Evolutionary conservation across 1,140 invertebrate genomes (phyloP).

Genomic region (Anadara kagoshimensis): DNA sequence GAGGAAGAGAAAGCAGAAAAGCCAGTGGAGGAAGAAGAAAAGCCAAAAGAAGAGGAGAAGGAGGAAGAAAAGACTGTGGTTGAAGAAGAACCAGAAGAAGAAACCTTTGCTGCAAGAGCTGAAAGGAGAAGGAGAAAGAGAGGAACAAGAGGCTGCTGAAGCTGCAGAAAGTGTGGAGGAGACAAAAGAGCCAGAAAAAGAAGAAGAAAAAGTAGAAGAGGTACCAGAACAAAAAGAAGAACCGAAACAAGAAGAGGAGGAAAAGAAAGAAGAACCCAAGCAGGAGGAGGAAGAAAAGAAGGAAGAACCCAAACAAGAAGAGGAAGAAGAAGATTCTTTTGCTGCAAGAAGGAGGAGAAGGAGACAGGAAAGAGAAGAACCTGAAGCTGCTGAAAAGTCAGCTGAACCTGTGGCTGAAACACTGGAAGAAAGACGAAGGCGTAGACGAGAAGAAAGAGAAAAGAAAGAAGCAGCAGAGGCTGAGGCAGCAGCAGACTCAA

Average conservation of each 20-base stretch:
- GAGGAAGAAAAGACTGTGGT: no score
- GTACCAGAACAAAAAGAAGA: constrained; percentile 14
- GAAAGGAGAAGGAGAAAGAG: neutral
- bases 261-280: no score
- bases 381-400: neutral
- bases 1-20: no score
- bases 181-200: constrained; percentile 10
- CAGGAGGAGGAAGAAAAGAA: no score
- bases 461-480: constrained; percentile 6
- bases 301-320: no score
- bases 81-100: constrained; percentile 21
- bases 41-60: constrained; percentile 14
- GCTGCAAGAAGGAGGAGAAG: constrained; percentile 23
- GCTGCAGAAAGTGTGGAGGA: constrained; percentile 18
- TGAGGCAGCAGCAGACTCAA: constrained; percentile 4
- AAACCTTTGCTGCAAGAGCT: constrained; percentile 9
- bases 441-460: constrained; percentile 4
- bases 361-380: constrained; percentile 17
- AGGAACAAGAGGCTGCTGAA: constrained; percentile 12
- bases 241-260: no score
- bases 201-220: constrained; percentile 32
- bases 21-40: constrained; percentile 4
- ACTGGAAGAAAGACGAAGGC: constrained; percentile 18
- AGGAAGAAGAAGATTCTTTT: constrained; percentile 22
- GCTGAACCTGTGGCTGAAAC: neutral